phyloP scores from a whole-genome alignment of 2,797 vertebrate species.

The Syngnathus acus region DNA sequence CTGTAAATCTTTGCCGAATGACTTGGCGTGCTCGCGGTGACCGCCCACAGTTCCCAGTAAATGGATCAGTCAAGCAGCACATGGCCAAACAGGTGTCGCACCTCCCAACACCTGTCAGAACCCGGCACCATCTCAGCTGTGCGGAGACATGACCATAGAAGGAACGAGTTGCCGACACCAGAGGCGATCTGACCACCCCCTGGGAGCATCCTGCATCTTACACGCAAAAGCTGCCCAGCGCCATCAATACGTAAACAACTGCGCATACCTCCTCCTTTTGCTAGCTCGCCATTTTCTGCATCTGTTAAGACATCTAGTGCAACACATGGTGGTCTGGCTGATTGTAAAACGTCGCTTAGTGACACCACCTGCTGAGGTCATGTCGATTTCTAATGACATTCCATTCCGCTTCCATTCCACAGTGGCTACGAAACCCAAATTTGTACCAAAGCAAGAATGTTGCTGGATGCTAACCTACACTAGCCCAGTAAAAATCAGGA shows the following conservation, averaged over 20 bases:
- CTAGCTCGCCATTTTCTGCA: no score
- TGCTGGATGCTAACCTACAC: no score
- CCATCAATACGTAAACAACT: background rate
- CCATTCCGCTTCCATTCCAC: no score
- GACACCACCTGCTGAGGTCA: no score
- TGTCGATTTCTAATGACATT: no score
- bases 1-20: conserved; percentile 63
- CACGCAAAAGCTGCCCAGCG: conserved; percentile 12
- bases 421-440: no score
- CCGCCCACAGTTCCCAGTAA: conserved; percentile 66
- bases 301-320: no score
- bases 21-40: conserved; percentile 64
- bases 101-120: conserved; percentile 71
- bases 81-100: conserved; percentile 75
- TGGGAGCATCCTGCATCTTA: conserved; percentile 33
- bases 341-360: no score
- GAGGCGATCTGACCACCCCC: conserved; percentile 49
- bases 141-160: conserved; percentile 59
- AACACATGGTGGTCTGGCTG: no score
- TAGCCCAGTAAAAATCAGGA: no score
- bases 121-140: conserved; percentile 31
- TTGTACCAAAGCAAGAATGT: no score
- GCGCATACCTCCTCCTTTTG: no score
- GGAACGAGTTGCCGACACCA: conserved; percentile 43
- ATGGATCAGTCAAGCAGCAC: conserved; percentile 75